Percentiles rank a stretch among this genome's conserved stretches.
These are phyloP conservation scores for Drosophila helvetica DNA, from an alignment of 2,888 invertebrate species.

Conservation along the genomic window DNA sequence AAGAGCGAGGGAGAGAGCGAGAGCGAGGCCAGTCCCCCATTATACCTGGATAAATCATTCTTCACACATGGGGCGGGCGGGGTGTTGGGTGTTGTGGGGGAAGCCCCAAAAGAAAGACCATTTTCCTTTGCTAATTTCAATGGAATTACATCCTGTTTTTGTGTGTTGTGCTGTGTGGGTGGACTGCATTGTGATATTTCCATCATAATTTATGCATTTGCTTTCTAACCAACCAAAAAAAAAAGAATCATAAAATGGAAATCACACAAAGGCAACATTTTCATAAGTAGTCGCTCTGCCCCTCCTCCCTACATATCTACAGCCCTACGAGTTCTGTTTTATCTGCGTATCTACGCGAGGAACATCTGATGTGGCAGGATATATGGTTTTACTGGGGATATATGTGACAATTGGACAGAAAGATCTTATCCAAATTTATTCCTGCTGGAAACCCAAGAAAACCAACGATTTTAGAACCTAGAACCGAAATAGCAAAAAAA, in stretches of 20 bases:
- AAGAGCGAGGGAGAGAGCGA: constrained; percentile 11
- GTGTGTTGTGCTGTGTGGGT: neutral
- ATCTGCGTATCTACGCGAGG: constrained; percentile 9
- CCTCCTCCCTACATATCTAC: neutral
- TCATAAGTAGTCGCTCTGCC: constrained; percentile 38
- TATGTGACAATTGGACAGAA: neutral
- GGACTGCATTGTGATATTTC: constrained; percentile 41
- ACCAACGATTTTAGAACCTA: neutral
- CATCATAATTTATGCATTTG: constrained; percentile 62
- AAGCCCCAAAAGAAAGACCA: constrained; percentile 23
- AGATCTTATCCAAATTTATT: no score
- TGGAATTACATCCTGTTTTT: constrained; percentile 42
- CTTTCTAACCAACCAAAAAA: constrained; percentile 20
- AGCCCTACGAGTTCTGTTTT: constrained; percentile 25
- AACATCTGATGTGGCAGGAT: neutral
- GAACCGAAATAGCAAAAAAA: no score
- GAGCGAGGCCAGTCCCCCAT: constrained; percentile 6
- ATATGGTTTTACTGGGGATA: neutral
- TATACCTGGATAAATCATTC: constrained; percentile 47
- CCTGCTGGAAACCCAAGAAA: neutral
- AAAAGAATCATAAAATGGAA: constrained; percentile 32
- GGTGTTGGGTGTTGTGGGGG: neutral
- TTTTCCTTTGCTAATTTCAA: constrained; percentile 44
- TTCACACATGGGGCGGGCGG: constrained; percentile 9
- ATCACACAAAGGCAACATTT: constrained; percentile 58